Base-by-base conservation (phyloP, 2,888 invertebrate species). In the Noctua comes region DNA sequence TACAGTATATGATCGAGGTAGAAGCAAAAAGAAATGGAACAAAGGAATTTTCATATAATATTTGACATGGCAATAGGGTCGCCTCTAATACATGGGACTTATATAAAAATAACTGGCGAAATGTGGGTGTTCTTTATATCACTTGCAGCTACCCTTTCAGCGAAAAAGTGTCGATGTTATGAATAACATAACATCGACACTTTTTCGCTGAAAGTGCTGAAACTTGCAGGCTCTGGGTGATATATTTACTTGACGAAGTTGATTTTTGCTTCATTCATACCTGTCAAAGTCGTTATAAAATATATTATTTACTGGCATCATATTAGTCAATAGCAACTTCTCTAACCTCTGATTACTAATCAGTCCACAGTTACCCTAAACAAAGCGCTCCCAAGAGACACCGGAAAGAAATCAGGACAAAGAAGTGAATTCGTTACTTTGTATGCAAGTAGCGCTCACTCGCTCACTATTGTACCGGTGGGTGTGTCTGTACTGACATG, bases 1-100 rank as follows among this genome's bases (percentile, higher is more conserved):
- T 77, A 68, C 69, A 90, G 90, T 90, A 88, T 88, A 89, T 79
- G 87, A 1, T 40, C 68, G 51, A 51, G 21, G 70, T 40, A 76
- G 87, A 80, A 80, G 73, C 73, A 31, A 59, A 68, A 18, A 0
- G 3, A 46, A 54, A 65, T 13, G 36, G 21, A 54, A 48, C 36
- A 48, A 64, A 82, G 24, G 16, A 27, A 16, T 46, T 46, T 64
- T 18, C 11, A 21, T 27, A 7, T 77, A 4, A 18, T n/a, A 4
- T 43, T 16, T 43, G 24, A 43, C 18, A 8, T 16, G 43, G 8
- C 1, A n/a, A 43, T 16, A n/a, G n/a, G n/a, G 2, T 65, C 24
- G 13, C 13, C 24, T 2, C 11, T 1, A 36, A 40, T 24, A 13
- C 13, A 65, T 43, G 24, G 40, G 16, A n/a, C 11, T 66, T 13